Conservation (phyloP, 2,113 vertebrate genomes). For the Alexandromys fortis region DNA sequence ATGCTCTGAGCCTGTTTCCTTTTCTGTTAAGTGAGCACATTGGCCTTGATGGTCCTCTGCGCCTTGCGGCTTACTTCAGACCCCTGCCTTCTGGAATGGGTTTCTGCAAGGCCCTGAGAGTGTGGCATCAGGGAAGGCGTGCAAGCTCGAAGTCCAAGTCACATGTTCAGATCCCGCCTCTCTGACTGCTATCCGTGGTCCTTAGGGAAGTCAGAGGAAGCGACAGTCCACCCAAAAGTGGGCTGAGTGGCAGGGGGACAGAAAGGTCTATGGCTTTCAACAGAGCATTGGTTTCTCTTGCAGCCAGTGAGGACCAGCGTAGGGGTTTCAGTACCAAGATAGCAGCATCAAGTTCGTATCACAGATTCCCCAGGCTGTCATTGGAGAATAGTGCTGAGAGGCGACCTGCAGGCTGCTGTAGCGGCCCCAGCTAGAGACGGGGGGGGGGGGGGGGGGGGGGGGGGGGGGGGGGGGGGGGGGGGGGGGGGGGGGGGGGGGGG, state of each 20-base stretch:
- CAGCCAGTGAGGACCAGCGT: neutral
- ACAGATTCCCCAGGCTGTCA: neutral
- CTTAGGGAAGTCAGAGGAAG: neutral
- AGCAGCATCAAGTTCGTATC: neutral
- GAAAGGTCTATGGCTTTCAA: neutral
- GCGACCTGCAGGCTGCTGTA: neutral
- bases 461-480: rapidly evolving
- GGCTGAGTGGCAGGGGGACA: neutral
- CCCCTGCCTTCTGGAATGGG: neutral
- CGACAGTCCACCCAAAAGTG: neutral
- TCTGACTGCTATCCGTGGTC: neutral
- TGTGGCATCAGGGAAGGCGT: neutral
- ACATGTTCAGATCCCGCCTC: neutral
- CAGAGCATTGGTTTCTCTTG: neutral
- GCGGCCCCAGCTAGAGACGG: neutral
- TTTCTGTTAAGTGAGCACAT: neutral
- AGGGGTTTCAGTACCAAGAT: neutral
- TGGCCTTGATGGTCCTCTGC: neutral
- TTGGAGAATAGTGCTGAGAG: neutral
- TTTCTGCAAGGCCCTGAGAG: neutral
- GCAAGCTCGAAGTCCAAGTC: neutral
- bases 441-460: rapidly evolving
- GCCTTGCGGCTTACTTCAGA: neutral
- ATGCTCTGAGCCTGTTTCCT: neutral
- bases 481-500: neutral